phyloP scores from a whole-genome alignment of 2,888 invertebrate species.

The Candidula unifasciata region DNA sequence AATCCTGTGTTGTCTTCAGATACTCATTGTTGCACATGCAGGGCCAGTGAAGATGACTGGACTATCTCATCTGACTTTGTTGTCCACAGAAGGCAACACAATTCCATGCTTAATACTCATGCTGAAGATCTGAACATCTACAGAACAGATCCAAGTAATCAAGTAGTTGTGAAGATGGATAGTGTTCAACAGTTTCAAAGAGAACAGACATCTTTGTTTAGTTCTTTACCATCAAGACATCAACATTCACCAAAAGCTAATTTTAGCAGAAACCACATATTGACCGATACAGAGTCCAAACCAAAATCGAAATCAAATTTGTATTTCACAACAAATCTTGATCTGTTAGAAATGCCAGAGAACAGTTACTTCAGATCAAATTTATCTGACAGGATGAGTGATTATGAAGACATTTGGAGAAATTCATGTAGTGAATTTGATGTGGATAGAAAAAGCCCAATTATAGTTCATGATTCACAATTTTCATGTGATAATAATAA shows the following conservation, averaged over 20 bases:
- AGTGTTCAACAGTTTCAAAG: not conserved
- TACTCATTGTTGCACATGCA: not conserved
- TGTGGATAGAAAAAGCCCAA: not conserved
- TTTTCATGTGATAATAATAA: conserved; percentile 31
- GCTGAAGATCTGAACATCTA: conserved; percentile 4
- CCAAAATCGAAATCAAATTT: too few relatives aligned
- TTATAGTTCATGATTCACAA: conserved; percentile 4
- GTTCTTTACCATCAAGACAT: too few relatives aligned
- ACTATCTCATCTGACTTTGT: not conserved
- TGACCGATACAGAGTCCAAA: too few relatives aligned
- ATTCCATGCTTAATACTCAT: not conserved
- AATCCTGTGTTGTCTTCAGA: not conserved
- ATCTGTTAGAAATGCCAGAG: conserved; percentile 64
- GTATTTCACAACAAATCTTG: conserved; percentile 58
- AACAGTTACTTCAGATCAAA: conserved; percentile 87
- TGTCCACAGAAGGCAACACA: not conserved
- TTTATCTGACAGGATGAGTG: conserved; percentile 93
- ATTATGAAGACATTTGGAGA: conserved; percentile 95
- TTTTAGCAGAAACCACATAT: too few relatives aligned
- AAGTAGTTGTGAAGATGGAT: not conserved
- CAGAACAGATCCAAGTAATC: conserved; percentile 14
- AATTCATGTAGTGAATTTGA: conserved; percentile 56
- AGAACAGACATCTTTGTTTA: too few relatives aligned
- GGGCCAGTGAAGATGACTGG: not conserved
- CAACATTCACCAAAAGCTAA: too few relatives aligned